Base-by-base conservation (phyloP, 2,113 vertebrate genomes). In the Brachionichthys hirsutus region DNA sequence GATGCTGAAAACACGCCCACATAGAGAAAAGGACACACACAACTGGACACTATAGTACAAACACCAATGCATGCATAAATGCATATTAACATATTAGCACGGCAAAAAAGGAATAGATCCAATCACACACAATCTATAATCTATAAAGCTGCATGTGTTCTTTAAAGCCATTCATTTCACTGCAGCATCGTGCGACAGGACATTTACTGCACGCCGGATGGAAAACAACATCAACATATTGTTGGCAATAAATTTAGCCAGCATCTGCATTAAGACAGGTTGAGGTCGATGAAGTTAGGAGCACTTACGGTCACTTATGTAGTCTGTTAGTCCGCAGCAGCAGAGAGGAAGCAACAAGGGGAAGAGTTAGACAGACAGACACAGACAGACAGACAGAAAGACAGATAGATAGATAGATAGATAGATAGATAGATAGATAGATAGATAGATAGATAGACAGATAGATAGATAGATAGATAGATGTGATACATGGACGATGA, bases 281-380 rank as follows among this genome's bases (percentile, higher is more conserved):
- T 46, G 60, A 75, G 43, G 13, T 64, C 67, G 64, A 82, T 70
- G 67, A 81, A 77, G 34, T 67, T 66, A 66, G 83, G 85, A 85
- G 81, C 81, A 89, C 87, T 89, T 88, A 89, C 87, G 64, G 67
- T 89, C 74, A 71, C 70, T 78, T 82, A 80, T 85, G 65, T 79
- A 76, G 86, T 89, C 86, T 89, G 81, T 78, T 70, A 40, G 43
- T 83, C 82, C 84, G 61, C 52, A 65, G 17, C 54, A 73, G 62
- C 47, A 41, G 10, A 73, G 49, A 48, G 36, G 66, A 71, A 36
- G 49, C 36, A 10, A 38, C 36, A 38, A 10, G 67, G 54, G 70
- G 64, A 67, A 52, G 72, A 1, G 42, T 64, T 54, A 83, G 75
- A 64, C 55, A 18, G 8, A 58, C 19, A 53, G 19, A 54, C 47